Evolutionary conservation across 2,888 invertebrate genomes (phyloP).

Genomic region (Yponomeuta plumbellus): DNA sequence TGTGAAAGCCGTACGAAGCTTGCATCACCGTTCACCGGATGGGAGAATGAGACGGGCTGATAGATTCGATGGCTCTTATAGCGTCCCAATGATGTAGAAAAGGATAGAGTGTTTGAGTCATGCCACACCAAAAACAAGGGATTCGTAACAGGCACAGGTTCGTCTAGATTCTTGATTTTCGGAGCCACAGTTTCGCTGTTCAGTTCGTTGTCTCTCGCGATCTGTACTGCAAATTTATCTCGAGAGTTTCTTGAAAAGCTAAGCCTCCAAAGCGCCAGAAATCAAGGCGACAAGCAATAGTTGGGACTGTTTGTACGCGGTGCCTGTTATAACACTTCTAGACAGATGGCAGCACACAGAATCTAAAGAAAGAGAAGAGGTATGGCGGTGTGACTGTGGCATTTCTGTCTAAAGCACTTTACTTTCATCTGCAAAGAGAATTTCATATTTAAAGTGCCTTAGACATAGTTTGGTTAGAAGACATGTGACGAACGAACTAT

Average conservation of each 20-base stretch:
- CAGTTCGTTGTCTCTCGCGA: too few relatives aligned
- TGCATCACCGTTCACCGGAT: constrained; percentile 25
- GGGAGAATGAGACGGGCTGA: constrained; percentile 13
- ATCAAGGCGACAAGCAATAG: too few relatives aligned
- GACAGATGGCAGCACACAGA: too few relatives aligned
- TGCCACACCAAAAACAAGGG: constrained; percentile 20
- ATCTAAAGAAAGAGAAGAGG: background rate
- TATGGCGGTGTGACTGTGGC: background rate
- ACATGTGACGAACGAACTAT: background rate
- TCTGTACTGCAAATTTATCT: too few relatives aligned
- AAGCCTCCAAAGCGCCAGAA: too few relatives aligned
- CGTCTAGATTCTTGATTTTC: too few relatives aligned
- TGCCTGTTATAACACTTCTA: too few relatives aligned
- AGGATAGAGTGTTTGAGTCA: constrained; percentile 22
- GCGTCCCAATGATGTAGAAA: constrained; percentile 5
- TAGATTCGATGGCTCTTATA: background rate
- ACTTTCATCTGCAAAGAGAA: background rate
- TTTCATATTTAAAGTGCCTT: too few relatives aligned
- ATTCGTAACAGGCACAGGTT: background rate
- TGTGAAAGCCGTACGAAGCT: constrained; percentile 18
- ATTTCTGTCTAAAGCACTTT: background rate
- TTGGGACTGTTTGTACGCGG: too few relatives aligned
- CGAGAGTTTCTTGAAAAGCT: too few relatives aligned
- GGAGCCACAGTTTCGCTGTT: too few relatives aligned
- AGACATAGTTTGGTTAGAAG: too few relatives aligned